A percentile compares a stretch with the other conserved stretches of the same genome.
phyloP scores from a whole-genome alignment of 2,797 vertebrate species.

The Cynodonichthys magdalenae region DNA sequence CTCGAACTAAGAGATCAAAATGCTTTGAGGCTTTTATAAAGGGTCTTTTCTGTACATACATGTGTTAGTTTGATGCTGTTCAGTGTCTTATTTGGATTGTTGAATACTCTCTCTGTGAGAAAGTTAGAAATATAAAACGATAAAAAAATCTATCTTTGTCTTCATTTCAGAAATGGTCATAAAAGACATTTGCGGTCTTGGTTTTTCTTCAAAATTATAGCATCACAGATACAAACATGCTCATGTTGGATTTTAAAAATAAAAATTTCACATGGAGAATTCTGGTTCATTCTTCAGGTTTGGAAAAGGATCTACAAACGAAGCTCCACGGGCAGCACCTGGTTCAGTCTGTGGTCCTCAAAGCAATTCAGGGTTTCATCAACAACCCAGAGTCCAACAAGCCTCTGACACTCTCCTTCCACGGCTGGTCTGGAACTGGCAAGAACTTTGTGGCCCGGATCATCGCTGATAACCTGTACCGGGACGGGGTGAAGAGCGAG shows the following conservation, averaged over 20 bases:
- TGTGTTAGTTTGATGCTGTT: too few species aligned
- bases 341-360: slow-evolving; percentile 84
- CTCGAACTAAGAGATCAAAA: too few species aligned
- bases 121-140: too few species aligned
- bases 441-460: slow-evolving; percentile 94
- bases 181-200: background rate
- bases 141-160: too few species aligned
- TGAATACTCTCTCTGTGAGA: too few species aligned
- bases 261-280: background rate
- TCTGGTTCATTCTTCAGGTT: slow-evolving; percentile 75
- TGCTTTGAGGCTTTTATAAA: too few species aligned
- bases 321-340: slow-evolving; percentile 95
- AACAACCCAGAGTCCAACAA: slow-evolving; percentile 82
- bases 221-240: background rate
- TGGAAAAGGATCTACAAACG: slow-evolving; percentile 82
- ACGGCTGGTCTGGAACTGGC: slow-evolving; percentile 96
- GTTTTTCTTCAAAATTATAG: background rate
- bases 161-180: too few species aligned
- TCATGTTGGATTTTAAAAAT: background rate
- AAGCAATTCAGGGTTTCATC: slow-evolving; percentile 84
- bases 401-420: slow-evolving; percentile 92
- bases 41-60: too few species aligned
- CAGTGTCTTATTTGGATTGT: too few species aligned
- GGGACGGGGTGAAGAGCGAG: slow-evolving; percentile 88
- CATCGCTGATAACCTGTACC: slow-evolving; percentile 90